These are phyloP conservation scores for Pampusana beccarii DNA, from an alignment of 2,113 vertebrate genomes.

Conservation along the genomic window DNA sequence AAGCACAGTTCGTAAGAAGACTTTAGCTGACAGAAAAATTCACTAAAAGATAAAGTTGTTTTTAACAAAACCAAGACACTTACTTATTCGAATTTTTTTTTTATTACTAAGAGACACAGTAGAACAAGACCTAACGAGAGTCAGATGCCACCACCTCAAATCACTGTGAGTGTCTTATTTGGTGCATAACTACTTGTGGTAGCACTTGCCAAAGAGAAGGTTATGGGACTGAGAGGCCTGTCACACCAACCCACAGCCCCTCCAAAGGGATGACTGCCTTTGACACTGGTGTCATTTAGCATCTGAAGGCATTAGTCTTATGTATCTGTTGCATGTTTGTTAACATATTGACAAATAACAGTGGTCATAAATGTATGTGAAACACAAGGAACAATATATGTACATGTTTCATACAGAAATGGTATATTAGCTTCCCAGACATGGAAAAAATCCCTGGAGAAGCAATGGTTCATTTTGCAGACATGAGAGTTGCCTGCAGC, in stretches of 20 bases:
- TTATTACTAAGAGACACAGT: neutral
- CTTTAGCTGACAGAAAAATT: no score
- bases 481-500: neutral
- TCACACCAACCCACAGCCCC: fast-evolving
- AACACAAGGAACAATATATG: neutral
- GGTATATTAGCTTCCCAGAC: neutral
- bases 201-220: neutral
- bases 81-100: neutral
- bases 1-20: no score
- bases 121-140: neutral
- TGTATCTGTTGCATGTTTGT: neutral
- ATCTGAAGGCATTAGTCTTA: neutral
- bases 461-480: neutral
- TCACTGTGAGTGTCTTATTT: neutral
- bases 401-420: neutral
- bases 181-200: neutral
- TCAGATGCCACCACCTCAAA: neutral
- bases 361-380: neutral
- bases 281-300: neutral
- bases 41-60: no score
- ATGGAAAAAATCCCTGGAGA: neutral
- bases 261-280: neutral
- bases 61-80: no score
- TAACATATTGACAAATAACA: neutral
- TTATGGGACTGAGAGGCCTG: neutral